Evolutionary conservation across 2,797 vertebrate species (phyloP).

Genomic region (Lutjanus campechanus): DNA sequence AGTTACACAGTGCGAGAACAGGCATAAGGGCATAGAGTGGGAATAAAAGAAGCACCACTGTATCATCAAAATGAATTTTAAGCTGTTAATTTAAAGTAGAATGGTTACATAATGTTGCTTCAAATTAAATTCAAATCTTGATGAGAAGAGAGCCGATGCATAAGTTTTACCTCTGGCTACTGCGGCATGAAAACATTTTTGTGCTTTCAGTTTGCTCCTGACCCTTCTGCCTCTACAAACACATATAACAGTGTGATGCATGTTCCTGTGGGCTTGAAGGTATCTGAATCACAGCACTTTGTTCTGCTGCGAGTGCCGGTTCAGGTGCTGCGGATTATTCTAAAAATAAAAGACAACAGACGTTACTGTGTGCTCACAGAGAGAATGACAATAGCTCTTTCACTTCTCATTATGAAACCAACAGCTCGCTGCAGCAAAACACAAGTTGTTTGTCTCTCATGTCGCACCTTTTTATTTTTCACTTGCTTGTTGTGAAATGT

Average conservation of each 20-base stretch:
- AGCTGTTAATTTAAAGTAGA: no score
- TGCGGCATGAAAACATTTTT: not conserved
- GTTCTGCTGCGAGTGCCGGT: not conserved
- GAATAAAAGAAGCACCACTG: no score
- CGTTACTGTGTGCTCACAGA: not conserved
- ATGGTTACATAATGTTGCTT: no score
- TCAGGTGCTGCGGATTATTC: not conserved
- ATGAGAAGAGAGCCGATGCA: no score
- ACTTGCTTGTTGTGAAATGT: constrained; percentile 6
- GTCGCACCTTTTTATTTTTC: not conserved
- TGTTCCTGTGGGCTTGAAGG: not conserved
- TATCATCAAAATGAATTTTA: no score
- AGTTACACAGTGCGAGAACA: no score
- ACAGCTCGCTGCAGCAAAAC: not conserved
- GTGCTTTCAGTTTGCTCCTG: not conserved
- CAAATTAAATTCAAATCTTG: no score
- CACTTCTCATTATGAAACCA: constrained; percentile 5
- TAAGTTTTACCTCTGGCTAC: no score
- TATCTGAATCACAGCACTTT: not conserved
- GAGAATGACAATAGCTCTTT: not conserved
- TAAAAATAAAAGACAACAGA: not conserved
- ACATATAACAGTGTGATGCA: not conserved
- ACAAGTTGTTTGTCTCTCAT: not conserved
- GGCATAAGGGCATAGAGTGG: no score
- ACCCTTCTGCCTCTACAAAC: not conserved